Evolutionary conservation across 2,888 invertebrate genomes (phyloP), one percentile per base, ranked within the genome.

Genomic region (Carabus problematicus): DNA sequence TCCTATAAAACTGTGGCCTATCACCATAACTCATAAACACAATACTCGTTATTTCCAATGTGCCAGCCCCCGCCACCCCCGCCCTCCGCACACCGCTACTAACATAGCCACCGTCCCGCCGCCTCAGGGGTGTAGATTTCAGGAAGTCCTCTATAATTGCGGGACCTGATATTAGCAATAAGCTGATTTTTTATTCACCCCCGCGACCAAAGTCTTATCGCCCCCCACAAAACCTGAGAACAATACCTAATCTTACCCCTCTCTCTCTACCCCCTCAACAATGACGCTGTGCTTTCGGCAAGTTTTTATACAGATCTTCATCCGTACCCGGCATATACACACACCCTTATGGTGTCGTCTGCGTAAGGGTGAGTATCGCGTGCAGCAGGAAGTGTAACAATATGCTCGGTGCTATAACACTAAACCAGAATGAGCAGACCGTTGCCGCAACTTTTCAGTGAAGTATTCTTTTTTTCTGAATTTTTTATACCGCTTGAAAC

Each of bases 141-240:
- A 29, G 66, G 60, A 69, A 69, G 61, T 69, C 69, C 43, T 56
- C 77, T 79, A 79, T 82, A 82, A 82, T 82, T 82, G 82, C 79
- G 80, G 80, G 72, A 75, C 76, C 77, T 77, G 79, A 82, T 82
- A 82, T 82, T 82, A 81, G 82, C 81, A 82, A 82, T 82, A 82
- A 82, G 82, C 82, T 81, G 81, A 82, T 82, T 82, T 82, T 82
- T 82, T 82, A 82, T 82, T 81, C 82, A 82, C 82, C 82, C 82
- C 77, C 77, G 74, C 78, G 54, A 29, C 29, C 52, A 52, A 52
- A 56, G 62, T 78, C 80, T 81, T 81, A 81, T 81, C 80, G 78
- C 80, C 78, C 78, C 76, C 77, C 73, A 72, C 75, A 77, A 77
- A 76, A 76, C 76, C 78, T 71, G 75, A 78, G 78, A 81, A 81